Evolutionary conservation across 2,113 vertebrate genomes (phyloP), one percentile per base, ranked within the genome.

Genomic region (Grallaria varia): DNA sequence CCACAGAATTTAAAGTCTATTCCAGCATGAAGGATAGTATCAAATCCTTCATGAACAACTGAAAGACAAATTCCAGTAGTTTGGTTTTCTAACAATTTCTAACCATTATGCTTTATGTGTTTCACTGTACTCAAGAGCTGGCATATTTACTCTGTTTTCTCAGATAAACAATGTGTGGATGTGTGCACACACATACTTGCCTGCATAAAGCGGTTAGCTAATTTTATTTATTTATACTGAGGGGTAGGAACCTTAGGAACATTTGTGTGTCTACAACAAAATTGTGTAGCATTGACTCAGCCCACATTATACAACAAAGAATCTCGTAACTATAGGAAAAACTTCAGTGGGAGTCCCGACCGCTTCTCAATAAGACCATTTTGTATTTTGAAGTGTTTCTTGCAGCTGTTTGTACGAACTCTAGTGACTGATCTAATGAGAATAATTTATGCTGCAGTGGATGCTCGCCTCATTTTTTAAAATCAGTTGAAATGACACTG

Each of bases 321-420:
- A 9, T 30, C 47, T 12, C 1, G 0, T 4, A 75, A 59, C 47
- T 64, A 5, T 2, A 58, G 37, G 28, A 24, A 74, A 56, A 86
- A 19, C 45, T 56, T 66, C 24, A 73, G 8, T 28, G 37, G 40
- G 30, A 79, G 17, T 37, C 66, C 35, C 28, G 84, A 75, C 4
- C 7, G 9, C 0, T 2, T 66, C 18, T 35, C 64, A 62, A 0
- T 12, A 72, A 53, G 37, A 50, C 6, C 3, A 8, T n/a, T 79
- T 56, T 17, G 7, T 52, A 37, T 53, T 64, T 72, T 39, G 11
- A 60, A 66, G 31, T 10, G 18, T 45, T 94, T 55, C 18, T 27
- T 35, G 47, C n/a, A 42, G 18, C 44, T n/a, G 42, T 30, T 68
- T 49, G 33, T 20, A 68, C 4, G 17, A 60, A 45, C 13, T 35